phyloP scores from a whole-genome alignment of 2,888 invertebrate genomes.

The Drosophila cyrtoloma region DNA sequence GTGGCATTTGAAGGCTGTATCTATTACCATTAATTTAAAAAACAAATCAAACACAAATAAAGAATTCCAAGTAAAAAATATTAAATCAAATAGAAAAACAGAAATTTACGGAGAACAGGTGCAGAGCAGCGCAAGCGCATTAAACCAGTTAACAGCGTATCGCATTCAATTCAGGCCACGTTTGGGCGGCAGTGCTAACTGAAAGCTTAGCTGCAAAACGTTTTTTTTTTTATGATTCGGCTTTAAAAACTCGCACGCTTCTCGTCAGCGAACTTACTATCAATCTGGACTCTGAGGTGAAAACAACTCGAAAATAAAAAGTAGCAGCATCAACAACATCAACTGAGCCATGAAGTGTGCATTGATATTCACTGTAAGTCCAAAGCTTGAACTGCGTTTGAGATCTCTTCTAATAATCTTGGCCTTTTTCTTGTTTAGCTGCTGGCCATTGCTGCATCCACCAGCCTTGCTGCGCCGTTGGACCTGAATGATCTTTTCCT shows the following conservation, averaged over 20 bases:
- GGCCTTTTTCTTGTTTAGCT: conserved; percentile 41
- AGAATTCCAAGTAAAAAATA: conserved; percentile 6
- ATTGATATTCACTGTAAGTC: conserved; percentile 70
- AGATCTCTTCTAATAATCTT: neutral
- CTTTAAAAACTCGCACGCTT: conserved; percentile 68
- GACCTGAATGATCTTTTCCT: conserved; percentile 62
- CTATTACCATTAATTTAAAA: conserved; percentile 59
- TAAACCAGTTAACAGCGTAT: conserved; percentile 58
- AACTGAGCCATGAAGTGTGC: conserved; percentile 67
- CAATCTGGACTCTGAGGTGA: conserved; percentile 66
- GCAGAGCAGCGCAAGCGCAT: conserved; percentile 40
- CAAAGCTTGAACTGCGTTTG: neutral
- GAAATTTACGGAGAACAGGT: conserved; percentile 42
- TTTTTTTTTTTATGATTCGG: conserved; percentile 16
- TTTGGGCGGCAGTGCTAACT: conserved; percentile 68
- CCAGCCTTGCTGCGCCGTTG: conserved; percentile 61
- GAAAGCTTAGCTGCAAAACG: conserved; percentile 58
- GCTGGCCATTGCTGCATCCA: conserved; percentile 43
- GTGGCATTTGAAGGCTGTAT: conserved; percentile 43
- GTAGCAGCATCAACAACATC: conserved; percentile 11
- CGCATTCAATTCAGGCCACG: conserved; percentile 31
- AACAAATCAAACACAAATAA: conserved; percentile 11
- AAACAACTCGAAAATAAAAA: conserved; percentile 46
- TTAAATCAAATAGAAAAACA: conserved; percentile 13
- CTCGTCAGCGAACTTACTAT: conserved; percentile 64